Conservation (phyloP, 2,888 invertebrate species). For the Molorchus minor region DNA sequence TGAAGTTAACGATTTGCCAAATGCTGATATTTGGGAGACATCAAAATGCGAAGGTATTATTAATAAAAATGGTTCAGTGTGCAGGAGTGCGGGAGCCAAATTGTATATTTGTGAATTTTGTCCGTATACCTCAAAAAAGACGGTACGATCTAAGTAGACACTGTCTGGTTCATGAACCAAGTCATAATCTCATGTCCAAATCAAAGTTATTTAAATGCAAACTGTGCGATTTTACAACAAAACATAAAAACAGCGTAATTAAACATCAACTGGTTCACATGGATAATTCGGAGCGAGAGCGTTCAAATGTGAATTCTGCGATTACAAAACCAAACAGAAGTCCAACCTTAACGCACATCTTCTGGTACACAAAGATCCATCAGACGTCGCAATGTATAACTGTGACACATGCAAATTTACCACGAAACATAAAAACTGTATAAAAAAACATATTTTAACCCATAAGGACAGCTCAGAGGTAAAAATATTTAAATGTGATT, state of each 20-base stretch:
- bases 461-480: constrained; percentile 1
- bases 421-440: neutral
- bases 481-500: neutral
- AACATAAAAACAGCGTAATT: no score
- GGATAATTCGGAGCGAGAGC: neutral
- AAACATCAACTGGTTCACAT: no score
- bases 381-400: neutral
- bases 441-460: neutral
- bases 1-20: no score
- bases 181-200: no score
- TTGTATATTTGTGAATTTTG: no score
- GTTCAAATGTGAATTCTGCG: neutral
- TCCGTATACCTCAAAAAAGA: no score
- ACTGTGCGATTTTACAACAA: no score
- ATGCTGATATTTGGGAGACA: no score
- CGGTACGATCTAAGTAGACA: neutral
- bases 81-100: no score
- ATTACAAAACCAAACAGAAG: neutral
- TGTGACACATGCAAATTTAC: neutral
- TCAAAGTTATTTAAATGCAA: no score
- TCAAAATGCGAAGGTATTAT: no score
- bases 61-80: no score
- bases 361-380: neutral
- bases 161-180: neutral
- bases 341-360: neutral